Evolutionary conservation across 2,888 invertebrate genomes (phyloP), one percentile per base, ranked within the genome.

Genomic region (Rhagonycha lutea): DNA sequence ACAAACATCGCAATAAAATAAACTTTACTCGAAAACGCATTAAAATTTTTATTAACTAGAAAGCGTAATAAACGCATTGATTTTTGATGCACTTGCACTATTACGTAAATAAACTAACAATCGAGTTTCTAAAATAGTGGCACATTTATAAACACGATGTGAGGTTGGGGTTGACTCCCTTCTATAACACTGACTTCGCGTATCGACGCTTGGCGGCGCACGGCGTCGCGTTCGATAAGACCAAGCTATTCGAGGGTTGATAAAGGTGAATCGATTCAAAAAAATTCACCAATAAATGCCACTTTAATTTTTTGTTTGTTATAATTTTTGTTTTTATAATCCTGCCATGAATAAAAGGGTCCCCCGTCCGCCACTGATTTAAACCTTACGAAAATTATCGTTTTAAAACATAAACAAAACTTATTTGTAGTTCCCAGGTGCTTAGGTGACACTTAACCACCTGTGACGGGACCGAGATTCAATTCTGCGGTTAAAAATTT

Each of bases 91-190:
- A 65, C 23, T 26, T 24, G 24, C 26, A 65, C 23, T 23, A 24
- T 65, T 68, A 24, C 26, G 70, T 75, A 75, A 75, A 75, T 72
- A 75, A 75, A 75, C 29, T 24, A 70, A 71, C 70, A 73, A 70
- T 72, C 18, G 60, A 67, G 68, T 70, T 47, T 61, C 76, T 81
- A 80, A 84, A 83, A 83, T 81, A 80, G 79, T 83, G 80, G 83
- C 84, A 85, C 84, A 83, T 83, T 85, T 83, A 83, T 82, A 82
- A 84, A 82, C 86, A 84, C 85, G 85, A 84, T 86, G 86, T 83
- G 84, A 83, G 86, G 83, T 86, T 85, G 83, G 86, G 87, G 87
- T 87, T 84, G 84, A 87, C 87, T 87, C 87, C 87, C 87, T 86
- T 85, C 79, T 80, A 82, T 83, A 81, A 81, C 75, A 73, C 75